A percentile compares a stretch with the other conserved stretches of the same genome.
Conservation (phyloP, 2,888 invertebrate species). For the Minunthozetes semirufus region DNA sequence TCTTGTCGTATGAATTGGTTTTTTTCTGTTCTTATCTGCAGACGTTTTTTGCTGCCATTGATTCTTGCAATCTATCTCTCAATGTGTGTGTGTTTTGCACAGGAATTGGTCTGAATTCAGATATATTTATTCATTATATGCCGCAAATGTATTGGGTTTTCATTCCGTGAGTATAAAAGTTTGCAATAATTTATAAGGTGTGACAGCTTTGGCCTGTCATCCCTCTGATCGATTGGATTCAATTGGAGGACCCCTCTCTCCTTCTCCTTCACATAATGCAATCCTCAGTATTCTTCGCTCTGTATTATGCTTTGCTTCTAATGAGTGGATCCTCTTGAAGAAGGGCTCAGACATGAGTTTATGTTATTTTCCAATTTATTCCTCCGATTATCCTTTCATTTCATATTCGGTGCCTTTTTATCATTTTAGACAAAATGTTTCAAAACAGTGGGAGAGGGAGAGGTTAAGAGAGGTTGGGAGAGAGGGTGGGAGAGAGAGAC, state of each 20-base stretch:
- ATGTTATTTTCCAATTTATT: background rate
- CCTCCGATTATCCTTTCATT: background rate
- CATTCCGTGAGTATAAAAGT: background rate
- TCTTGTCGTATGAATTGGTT: no score
- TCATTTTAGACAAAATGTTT: no score
- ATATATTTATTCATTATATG: background rate
- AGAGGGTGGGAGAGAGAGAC: background rate
- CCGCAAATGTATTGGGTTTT: background rate
- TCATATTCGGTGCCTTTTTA: background rate
- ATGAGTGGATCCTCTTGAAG: background rate
- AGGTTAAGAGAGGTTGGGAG: background rate
- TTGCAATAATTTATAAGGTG: constrained; percentile 11
- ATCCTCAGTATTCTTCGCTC: background rate
- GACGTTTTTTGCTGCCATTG: no score
- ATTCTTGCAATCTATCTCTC: no score
- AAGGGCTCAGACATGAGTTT: background rate
- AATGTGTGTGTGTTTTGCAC: background rate
- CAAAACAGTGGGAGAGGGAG: no score
- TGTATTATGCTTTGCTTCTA: background rate
- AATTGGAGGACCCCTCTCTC: no score
- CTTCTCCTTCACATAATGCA: background rate
- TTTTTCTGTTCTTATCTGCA: no score
- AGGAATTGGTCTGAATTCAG: background rate
- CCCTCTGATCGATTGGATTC: background rate
- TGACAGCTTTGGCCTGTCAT: constrained; percentile 9